Evolutionary conservation across 2,113 vertebrate genomes (phyloP).

Genomic region (Hippocampus zosterae): DNA sequence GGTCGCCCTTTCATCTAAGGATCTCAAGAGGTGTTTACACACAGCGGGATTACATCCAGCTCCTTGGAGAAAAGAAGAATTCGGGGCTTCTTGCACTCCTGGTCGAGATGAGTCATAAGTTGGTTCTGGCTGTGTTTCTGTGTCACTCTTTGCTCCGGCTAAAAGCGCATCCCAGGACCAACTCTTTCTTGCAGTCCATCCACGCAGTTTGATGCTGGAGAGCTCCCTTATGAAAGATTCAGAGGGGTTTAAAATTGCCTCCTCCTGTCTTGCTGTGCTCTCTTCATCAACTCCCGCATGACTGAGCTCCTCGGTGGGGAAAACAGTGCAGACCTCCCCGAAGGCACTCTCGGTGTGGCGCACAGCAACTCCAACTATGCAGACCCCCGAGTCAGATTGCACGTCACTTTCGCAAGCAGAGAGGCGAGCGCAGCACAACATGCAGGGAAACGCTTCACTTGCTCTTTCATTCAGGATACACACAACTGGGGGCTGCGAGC

Average conservation of each 20-base stretch:
- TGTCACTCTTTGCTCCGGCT: conserved; percentile 15
- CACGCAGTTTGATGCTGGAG: conserved; percentile 49
- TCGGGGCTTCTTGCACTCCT: conserved; percentile 30
- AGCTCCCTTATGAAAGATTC: conserved; percentile 70
- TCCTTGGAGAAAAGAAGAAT: conserved; percentile 47
- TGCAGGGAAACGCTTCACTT: conserved; percentile 55
- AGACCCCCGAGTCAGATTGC: conserved; percentile 37
- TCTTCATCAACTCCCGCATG: conserved; percentile 52
- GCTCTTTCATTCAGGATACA: conserved; percentile 72
- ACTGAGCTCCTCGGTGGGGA: conserved; percentile 45
- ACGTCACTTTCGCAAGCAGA: conserved; percentile 38
- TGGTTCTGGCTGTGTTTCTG: conserved; percentile 23
- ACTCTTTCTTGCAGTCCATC: conserved; percentile 43
- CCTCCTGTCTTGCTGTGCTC: conserved; percentile 32
- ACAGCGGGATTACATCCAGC: conserved; percentile 46
- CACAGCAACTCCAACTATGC: conserved; percentile 40
- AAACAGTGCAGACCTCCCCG: conserved; percentile 46
- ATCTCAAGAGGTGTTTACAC: conserved; percentile 41
- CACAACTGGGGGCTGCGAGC: conserved; percentile 55
- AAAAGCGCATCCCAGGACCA: conserved; percentile 38
- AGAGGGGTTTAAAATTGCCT: conserved; percentile 65
- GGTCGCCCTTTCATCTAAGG: conserved; percentile 38
- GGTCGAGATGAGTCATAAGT: conserved; percentile 19
- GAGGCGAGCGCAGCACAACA: conserved; percentile 40
- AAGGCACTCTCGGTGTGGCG: conserved; percentile 56